Percentiles rank a stretch among this genome's conserved stretches.
phyloP scores from a whole-genome alignment of 2,113 vertebrate species.

The Megalops atlanticus region DNA sequence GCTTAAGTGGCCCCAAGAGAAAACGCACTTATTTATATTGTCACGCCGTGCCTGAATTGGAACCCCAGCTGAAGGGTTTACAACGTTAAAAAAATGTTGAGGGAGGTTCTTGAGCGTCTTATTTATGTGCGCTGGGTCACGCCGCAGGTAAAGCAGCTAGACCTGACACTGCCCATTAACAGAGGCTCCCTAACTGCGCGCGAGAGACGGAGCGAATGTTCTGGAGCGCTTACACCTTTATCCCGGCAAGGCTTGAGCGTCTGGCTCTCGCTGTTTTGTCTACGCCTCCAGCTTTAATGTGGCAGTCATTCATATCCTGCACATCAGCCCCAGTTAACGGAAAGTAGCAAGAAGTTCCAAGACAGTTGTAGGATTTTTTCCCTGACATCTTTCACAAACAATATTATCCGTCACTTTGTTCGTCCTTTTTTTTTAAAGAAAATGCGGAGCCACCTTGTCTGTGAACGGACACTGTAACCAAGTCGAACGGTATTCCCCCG shows the following conservation, averaged over 20 bases:
- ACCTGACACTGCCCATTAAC: slow-evolving; percentile 41
- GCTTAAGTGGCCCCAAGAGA: slow-evolving; percentile 18
- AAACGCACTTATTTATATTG: slow-evolving; percentile 19
- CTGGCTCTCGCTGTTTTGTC: slow-evolving; percentile 50
- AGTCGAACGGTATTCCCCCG: slow-evolving; percentile 29
- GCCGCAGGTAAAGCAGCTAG: slow-evolving; percentile 34
- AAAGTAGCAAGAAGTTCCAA: slow-evolving; percentile 20
- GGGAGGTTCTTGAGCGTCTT: slow-evolving; percentile 23
- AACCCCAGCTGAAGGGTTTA: slow-evolving; percentile 10
- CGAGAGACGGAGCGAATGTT: slow-evolving; percentile 13
- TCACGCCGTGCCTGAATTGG: slow-evolving; percentile 17
- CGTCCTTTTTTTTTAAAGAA: slow-evolving; percentile 34
- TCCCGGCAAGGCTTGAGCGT: not conserved
- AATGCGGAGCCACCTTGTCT: slow-evolving; percentile 37
- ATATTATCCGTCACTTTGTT: not conserved
- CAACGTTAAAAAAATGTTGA: slow-evolving; percentile 24
- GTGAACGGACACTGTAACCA: slow-evolving; percentile 47
- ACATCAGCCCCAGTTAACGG: slow-evolving; percentile 35
- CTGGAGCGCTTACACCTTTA: slow-evolving; percentile 33
- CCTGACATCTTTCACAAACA: slow-evolving; percentile 47
- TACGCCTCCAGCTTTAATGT: slow-evolving; percentile 44
- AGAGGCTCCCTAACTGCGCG: slow-evolving; percentile 22
- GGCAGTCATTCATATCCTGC: slow-evolving; percentile 46
- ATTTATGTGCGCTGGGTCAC: slow-evolving; percentile 37
- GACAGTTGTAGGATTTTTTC: slow-evolving; percentile 35